Conservation (phyloP, 2,888 invertebrate species). For the Palloptera scutellata region DNA sequence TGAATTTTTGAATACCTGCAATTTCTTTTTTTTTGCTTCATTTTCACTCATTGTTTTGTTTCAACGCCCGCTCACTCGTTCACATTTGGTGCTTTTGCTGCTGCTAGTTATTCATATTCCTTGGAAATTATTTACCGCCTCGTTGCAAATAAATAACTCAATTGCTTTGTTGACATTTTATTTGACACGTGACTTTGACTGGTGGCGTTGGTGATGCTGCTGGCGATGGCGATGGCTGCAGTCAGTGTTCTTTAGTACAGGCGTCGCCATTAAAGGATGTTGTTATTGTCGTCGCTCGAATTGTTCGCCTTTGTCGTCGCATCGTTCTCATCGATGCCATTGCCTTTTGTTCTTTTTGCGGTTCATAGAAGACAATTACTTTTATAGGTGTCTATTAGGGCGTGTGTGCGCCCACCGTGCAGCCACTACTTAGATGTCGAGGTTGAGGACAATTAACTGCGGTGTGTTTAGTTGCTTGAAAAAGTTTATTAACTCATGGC, state of each 20-base stretch:
- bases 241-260: not conserved
- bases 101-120: not conserved
- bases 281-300: constrained; percentile 8
- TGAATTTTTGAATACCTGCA: not conserved
- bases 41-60: too few relatives aligned
- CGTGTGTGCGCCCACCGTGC: not conserved
- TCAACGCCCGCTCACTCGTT: not conserved
- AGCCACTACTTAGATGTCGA: not conserved
- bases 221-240: not conserved
- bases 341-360: constrained; percentile 42
- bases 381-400: constrained; percentile 44
- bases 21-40: not conserved
- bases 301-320: not conserved
- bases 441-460: not conserved
- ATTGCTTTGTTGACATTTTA: constrained; percentile 64
- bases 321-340: not conserved
- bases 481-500: too few relatives aligned
- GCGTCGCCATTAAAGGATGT: constrained; percentile 33
- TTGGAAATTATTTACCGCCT: constrained; percentile 25
- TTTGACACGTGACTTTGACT: constrained; percentile 62
- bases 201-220: constrained; percentile 16
- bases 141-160: constrained; percentile 60
- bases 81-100: not conserved
- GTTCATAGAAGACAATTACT: constrained; percentile 56
- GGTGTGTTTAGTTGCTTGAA: too few relatives aligned